phyloP scores from a whole-genome alignment of 2,113 vertebrate species.

The Dasyurus viverrinus region DNA sequence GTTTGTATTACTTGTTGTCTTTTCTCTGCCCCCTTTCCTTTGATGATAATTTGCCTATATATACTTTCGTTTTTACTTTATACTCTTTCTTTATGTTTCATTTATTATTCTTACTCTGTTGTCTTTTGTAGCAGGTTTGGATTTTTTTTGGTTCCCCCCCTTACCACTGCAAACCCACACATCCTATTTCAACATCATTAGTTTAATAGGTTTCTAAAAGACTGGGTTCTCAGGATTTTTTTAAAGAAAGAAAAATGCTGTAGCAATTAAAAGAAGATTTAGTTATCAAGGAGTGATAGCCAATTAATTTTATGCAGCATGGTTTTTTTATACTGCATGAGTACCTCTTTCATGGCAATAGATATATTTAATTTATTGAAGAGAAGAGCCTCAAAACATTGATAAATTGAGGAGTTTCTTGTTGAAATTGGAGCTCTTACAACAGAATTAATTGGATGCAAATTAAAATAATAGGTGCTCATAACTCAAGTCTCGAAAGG shows the following conservation, averaged over 20 bases:
- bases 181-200: constrained; percentile 46
- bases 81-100: neutral
- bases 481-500: constrained; percentile 76
- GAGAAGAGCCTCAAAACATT: constrained; percentile 65
- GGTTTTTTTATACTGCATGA: constrained; percentile 62
- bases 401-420: constrained; percentile 74
- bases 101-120: neutral
- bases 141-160: neutral
- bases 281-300: constrained; percentile 61
- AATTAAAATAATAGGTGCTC: constrained; percentile 74
- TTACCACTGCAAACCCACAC: neutral
- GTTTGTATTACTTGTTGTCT: neutral
- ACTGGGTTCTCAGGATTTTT: neutral
- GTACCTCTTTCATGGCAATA: constrained; percentile 56
- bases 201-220: constrained; percentile 55
- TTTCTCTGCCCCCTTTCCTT: neutral
- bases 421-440: constrained; percentile 75
- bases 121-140: constrained; percentile 83
- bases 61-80: neutral
- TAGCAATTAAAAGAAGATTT: constrained; percentile 55
- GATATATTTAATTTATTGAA: constrained; percentile 76
- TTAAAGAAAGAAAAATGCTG: constrained; percentile 8
- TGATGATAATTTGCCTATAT: neutral
- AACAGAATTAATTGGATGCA: constrained; percentile 80
- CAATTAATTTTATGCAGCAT: constrained; percentile 62